Evolutionary conservation across 2,888 invertebrate genomes (phyloP).

Genomic region (Thalpophila matura): DNA sequence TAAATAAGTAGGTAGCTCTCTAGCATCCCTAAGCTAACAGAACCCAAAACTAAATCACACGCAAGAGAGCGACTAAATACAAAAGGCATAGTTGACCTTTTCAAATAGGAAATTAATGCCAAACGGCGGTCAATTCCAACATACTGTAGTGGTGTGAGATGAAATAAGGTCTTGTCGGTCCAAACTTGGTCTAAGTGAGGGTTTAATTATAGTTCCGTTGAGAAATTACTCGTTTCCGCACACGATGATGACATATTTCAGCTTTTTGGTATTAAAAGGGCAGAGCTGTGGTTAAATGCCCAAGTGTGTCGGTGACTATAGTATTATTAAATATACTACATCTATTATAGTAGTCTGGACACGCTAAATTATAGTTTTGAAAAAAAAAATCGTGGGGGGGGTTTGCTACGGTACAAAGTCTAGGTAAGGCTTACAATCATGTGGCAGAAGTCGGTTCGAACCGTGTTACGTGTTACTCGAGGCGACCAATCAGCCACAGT

Average conservation of each 20-base stretch:
- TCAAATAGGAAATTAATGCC: slow-evolving; percentile 44
- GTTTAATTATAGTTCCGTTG: slow-evolving; percentile 58
- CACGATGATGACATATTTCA: slow-evolving; percentile 32
- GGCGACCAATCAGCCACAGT: too few relatives aligned
- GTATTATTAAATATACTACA: neutral
- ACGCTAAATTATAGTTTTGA: too few relatives aligned
- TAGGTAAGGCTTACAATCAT: too few relatives aligned
- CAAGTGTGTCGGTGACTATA: slow-evolving; percentile 1
- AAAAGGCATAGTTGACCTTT: slow-evolving; percentile 16
- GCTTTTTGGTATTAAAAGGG: slow-evolving; percentile 28
- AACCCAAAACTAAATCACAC: slow-evolving; percentile 11
- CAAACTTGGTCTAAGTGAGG: slow-evolving; percentile 49
- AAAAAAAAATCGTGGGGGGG: too few relatives aligned
- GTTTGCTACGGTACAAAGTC: too few relatives aligned
- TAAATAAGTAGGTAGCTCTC: too few relatives aligned
- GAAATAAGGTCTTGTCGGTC: slow-evolving; percentile 38
- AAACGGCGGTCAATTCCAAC: slow-evolving; percentile 34
- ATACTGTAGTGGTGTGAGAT: slow-evolving; percentile 28
- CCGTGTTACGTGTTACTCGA: too few relatives aligned
- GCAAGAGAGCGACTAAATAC: slow-evolving; percentile 5
- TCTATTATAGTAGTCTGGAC: too few relatives aligned
- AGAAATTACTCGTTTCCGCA: slow-evolving; percentile 58
- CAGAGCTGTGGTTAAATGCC: neutral
- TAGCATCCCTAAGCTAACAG: neutral
- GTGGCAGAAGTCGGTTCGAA: too few relatives aligned